Evolutionary conservation across 2,113 vertebrate genomes (phyloP).

Genomic region (Leucosticte australis): DNA sequence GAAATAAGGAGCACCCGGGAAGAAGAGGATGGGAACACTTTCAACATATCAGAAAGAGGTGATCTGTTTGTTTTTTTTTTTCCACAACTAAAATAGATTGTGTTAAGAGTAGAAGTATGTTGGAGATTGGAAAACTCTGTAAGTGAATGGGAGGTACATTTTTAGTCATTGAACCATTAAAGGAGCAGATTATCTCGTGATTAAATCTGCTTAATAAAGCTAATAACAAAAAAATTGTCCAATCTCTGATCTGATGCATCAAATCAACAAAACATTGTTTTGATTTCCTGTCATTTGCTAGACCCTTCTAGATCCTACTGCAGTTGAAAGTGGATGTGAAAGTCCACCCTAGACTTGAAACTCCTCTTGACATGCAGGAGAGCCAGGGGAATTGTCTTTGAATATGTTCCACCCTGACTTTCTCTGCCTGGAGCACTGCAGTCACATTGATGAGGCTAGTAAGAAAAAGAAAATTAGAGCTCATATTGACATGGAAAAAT

Average conservation of each 20-base stretch:
- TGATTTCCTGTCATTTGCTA: background rate
- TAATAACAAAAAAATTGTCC: background rate
- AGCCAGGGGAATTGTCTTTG: background rate
- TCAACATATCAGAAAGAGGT: background rate
- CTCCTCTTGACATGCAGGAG: background rate
- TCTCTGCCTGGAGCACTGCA: background rate
- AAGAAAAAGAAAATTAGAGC: background rate
- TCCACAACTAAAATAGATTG: background rate
- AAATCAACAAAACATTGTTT: background rate
- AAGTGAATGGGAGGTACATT: background rate
- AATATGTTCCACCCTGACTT: background rate
- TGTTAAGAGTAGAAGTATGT: background rate
- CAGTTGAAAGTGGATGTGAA: background rate
- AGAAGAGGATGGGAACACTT: background rate
- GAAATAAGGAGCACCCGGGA: background rate
- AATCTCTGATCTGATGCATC: background rate
- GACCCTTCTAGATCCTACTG: background rate
- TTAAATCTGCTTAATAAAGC: background rate
- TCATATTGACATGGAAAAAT: background rate
- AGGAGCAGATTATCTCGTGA: fast-evolving
- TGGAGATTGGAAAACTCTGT: background rate
- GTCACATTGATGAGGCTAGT: background rate
- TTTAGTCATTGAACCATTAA: background rate
- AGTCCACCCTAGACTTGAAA: background rate
- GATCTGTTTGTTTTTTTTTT: background rate